These are phyloP conservation scores for Athetis lepigone DNA, from an alignment of 2,888 invertebrate genomes.

Conservation along the genomic window DNA sequence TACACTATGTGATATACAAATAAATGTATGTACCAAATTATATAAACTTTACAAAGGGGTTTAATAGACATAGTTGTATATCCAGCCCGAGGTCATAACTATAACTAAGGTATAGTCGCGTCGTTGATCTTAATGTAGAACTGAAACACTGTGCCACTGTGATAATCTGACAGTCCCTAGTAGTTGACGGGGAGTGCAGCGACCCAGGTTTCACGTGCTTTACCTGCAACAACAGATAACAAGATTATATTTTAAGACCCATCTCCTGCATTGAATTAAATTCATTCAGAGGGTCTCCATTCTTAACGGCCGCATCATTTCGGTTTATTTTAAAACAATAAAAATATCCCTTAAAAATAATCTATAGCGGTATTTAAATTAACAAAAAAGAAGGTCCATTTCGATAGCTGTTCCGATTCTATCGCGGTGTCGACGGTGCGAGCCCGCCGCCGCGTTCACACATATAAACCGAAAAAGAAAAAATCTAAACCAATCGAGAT, in stretches of 20 bases:
- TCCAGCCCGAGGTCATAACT: slow-evolving; percentile 70
- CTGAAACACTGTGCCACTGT: slow-evolving; percentile 85
- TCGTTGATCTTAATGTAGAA: slow-evolving; percentile 68
- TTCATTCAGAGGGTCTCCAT: slow-evolving; percentile 53
- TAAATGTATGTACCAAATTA: slow-evolving; percentile 78
- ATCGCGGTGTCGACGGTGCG: slow-evolving; percentile 77
- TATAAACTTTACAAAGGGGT: slow-evolving; percentile 72
- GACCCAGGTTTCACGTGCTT: slow-evolving; percentile 84
- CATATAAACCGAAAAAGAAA: slow-evolving; percentile 86
- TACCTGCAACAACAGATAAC: slow-evolving; percentile 85
- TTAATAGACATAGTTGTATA: slow-evolving; percentile 72
- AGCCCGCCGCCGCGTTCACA: slow-evolving; percentile 88
- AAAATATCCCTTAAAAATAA: slow-evolving; percentile 81
- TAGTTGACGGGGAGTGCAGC: slow-evolving; percentile 73
- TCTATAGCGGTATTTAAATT: slow-evolving; percentile 85
- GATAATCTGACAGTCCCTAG: slow-evolving; percentile 75
- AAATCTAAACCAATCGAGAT: slow-evolving; percentile 89
- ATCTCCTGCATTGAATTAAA: slow-evolving; percentile 42
- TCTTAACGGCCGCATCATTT: slow-evolving; percentile 60
- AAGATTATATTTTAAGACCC: slow-evolving; percentile 48
- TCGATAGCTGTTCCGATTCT: slow-evolving; percentile 86
- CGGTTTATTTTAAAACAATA: slow-evolving; percentile 70
- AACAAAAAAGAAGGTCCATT: slow-evolving; percentile 84
- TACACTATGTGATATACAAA: slow-evolving; percentile 81
- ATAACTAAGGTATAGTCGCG: slow-evolving; percentile 66